phyloP scores from a whole-genome alignment of 2,113 vertebrate genomes.

The Pygoscelis adeliae region DNA sequence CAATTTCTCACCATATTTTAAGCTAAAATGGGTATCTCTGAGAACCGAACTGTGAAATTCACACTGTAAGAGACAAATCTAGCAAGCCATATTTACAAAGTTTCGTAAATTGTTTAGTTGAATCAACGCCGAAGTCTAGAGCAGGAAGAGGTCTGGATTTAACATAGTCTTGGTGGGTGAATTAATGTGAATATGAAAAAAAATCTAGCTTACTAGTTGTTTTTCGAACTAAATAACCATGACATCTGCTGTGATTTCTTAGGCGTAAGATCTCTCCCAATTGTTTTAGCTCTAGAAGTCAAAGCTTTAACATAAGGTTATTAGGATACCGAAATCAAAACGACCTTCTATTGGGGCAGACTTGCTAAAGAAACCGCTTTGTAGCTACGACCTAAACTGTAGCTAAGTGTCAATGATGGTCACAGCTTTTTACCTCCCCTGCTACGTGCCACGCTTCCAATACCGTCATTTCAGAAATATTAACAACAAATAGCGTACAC shows the following conservation, averaged over 20 bases:
- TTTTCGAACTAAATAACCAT: not conserved
- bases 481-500: not conserved
- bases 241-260: not conserved
- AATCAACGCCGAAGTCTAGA: not conserved
- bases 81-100: not conserved
- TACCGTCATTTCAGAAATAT: not conserved
- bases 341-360: not conserved
- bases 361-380: not conserved
- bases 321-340: not conserved
- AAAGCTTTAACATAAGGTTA: not conserved
- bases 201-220: not conserved
- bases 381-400: not conserved
- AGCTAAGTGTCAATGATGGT: not conserved
- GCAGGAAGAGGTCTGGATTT: not conserved
- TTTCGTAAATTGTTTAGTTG: not conserved
- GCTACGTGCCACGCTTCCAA: not conserved
- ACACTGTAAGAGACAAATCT: not conserved
- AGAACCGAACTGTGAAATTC: not conserved
- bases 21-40: not conserved
- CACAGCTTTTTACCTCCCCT: not conserved
- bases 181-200: not conserved
- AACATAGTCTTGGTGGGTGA: not conserved
- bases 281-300: not conserved
- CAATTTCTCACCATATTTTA: not conserved
- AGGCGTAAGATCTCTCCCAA: not conserved